phyloP scores from a whole-genome alignment of 1,140 invertebrate genomes.

The Wiebesia pumilae region DNA sequence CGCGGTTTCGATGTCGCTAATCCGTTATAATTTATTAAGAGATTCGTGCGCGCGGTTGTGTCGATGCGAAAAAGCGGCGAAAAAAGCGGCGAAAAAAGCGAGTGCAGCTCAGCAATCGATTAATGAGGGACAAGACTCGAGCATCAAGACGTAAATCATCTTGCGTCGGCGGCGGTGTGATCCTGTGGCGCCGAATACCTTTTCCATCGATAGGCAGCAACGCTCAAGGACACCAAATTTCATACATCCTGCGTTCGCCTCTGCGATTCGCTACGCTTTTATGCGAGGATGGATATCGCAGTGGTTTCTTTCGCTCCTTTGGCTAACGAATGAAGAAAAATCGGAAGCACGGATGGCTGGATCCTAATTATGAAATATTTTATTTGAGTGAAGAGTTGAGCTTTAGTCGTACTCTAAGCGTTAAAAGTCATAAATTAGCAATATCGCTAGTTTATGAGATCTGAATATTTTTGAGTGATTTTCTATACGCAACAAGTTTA shows the following conservation, averaged over 20 bases:
- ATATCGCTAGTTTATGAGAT: not conserved
- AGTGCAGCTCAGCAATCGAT: conserved; percentile 20
- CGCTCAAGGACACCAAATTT: not conserved
- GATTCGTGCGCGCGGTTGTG: not conserved
- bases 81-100: not conserved
- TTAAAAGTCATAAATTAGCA: not conserved
- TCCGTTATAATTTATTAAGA: conserved; percentile 48
- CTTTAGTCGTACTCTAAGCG: not conserved
- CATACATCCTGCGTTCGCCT: not conserved
- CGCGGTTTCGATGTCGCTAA: conserved; percentile 29
- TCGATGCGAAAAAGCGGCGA: not conserved
- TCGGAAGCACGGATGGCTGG: too few species aligned
- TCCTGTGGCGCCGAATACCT: conserved; percentile 25
- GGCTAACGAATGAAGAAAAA: not conserved
- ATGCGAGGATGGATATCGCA: too few species aligned
- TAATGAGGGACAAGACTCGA: conserved; percentile 47
- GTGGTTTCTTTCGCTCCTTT: not conserved
- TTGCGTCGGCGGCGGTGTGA: not conserved
- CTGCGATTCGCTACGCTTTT: not conserved
- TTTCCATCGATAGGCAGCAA: not conserved
- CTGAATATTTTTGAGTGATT: not conserved
- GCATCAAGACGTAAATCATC: conserved; percentile 41
- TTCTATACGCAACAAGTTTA: not conserved
- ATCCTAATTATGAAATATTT: not conserved
- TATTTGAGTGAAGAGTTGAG: not conserved